Conservation (phyloP, 1,140 invertebrate species). For the Papilio helenus region DNA sequence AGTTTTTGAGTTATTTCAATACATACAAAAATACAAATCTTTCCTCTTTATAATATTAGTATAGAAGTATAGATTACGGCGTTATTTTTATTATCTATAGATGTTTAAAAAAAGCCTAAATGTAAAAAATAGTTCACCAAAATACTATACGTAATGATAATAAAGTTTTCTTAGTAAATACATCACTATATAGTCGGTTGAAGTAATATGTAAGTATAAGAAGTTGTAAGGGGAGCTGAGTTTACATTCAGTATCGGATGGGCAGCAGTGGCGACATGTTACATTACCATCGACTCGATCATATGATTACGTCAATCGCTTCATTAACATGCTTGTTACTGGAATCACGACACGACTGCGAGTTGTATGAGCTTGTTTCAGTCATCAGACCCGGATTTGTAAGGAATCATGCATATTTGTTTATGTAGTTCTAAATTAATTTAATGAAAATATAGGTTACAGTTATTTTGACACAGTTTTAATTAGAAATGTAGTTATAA, state of each 20-base stretch:
- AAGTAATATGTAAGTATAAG: neutral
- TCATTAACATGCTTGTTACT: neutral
- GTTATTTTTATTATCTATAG: too few relatives aligned
- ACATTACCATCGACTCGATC: constrained; percentile 9
- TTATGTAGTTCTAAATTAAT: neutral
- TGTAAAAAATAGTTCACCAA: too few relatives aligned
- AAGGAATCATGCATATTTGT: neutral
- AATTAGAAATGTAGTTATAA: neutral
- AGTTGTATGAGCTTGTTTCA: neutral
- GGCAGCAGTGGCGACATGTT: neutral
- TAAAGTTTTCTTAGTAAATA: neutral
- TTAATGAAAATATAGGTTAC: too few relatives aligned
- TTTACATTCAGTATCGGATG: constrained; percentile 9
- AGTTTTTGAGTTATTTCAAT: too few relatives aligned
- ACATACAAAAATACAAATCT: too few relatives aligned
- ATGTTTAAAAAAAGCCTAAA: too few relatives aligned
- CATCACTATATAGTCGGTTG: neutral
- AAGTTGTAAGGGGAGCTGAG: neutral
- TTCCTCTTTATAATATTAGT: too few relatives aligned
- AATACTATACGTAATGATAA: too few relatives aligned
- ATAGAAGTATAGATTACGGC: too few relatives aligned
- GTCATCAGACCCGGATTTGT: neutral
- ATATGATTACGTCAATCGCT: constrained; percentile 12
- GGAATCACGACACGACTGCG: neutral
- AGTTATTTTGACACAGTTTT: too few relatives aligned